phyloP scores from a whole-genome alignment of 2,113 vertebrate species.

The Anhinga rufa region DNA sequence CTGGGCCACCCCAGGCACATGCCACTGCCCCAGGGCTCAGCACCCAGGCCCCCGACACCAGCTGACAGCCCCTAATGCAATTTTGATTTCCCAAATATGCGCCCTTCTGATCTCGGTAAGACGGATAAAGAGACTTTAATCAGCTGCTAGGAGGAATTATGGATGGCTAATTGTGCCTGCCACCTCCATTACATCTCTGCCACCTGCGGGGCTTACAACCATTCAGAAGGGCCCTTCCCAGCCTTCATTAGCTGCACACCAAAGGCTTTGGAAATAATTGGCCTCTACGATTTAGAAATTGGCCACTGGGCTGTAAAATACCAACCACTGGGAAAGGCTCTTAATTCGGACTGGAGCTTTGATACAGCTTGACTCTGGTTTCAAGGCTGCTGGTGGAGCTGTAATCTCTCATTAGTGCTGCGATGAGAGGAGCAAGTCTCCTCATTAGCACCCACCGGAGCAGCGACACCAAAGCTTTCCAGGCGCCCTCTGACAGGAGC shows the following conservation, averaged over 20 bases:
- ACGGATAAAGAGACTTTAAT: slow-evolving; percentile 63
- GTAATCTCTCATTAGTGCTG: slow-evolving; percentile 62
- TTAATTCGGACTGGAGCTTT: slow-evolving; percentile 55
- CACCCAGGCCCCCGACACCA: fast-evolving
- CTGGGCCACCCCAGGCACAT: background rate
- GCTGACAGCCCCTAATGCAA: background rate
- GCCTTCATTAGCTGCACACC: slow-evolving; percentile 69
- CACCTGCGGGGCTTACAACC: background rate
- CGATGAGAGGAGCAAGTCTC: background rate
- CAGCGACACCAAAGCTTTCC: background rate
- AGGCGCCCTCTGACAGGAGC: background rate
- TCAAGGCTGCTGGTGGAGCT: background rate
- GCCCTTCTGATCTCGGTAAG: slow-evolving; percentile 48
- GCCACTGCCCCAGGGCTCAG: background rate
- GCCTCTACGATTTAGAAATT: slow-evolving; percentile 68
- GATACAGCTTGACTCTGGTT: slow-evolving; percentile 45
- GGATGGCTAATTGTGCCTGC: slow-evolving; percentile 69
- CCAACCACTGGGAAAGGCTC: slow-evolving; percentile 64
- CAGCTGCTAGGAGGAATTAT: slow-evolving; percentile 63
- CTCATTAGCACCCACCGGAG: background rate
- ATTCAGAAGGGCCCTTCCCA: slow-evolving; percentile 5
- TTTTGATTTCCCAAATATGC: slow-evolving; percentile 37
- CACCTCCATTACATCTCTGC: slow-evolving; percentile 63
- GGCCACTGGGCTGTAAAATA: slow-evolving; percentile 74
- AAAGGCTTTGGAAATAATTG: slow-evolving; percentile 67